phyloP scores from a whole-genome alignment of 2,888 invertebrate genomes.

The Synergus itoensis region DNA sequence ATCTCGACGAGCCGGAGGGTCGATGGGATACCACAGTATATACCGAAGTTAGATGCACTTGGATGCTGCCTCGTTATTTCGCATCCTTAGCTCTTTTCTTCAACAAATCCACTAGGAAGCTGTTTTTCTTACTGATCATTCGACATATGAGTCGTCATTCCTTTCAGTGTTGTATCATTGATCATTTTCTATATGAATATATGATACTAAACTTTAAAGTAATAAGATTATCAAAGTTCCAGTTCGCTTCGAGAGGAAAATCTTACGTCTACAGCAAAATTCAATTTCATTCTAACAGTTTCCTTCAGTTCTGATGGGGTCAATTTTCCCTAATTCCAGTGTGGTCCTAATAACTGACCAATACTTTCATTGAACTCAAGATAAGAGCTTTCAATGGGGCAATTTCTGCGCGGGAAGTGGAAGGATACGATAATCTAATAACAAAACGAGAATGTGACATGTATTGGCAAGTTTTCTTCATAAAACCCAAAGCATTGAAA shows the following conservation, averaged over 20 bases:
- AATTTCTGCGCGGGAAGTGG: background rate
- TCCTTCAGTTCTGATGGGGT: too few relatives aligned
- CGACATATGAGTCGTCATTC: background rate
- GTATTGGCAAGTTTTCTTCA: too few relatives aligned
- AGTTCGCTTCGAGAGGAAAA: too few relatives aligned
- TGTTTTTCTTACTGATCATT: background rate
- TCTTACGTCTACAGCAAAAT: too few relatives aligned
- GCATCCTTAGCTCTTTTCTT: background rate
- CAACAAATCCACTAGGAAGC: background rate
- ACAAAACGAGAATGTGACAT: background rate
- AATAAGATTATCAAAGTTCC: background rate
- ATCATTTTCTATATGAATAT: too few relatives aligned
- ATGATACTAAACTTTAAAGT: background rate
- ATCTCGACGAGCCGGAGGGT: slow-evolving; percentile 15
- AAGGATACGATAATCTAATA: background rate
- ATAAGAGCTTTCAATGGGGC: too few relatives aligned
- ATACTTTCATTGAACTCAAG: too few relatives aligned
- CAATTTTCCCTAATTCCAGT: too few relatives aligned
- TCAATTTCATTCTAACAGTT: too few relatives aligned
- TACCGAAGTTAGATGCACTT: background rate
- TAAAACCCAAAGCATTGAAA: background rate
- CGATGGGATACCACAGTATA: slow-evolving; percentile 18
- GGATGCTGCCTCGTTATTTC: background rate
- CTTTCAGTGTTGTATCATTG: background rate
- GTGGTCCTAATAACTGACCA: too few relatives aligned